Percentiles rank a stretch among this genome's conserved stretches.
Evolutionary conservation across 2,888 invertebrate species (phyloP).

Genomic region (Drosophila bunnanda): DNA sequence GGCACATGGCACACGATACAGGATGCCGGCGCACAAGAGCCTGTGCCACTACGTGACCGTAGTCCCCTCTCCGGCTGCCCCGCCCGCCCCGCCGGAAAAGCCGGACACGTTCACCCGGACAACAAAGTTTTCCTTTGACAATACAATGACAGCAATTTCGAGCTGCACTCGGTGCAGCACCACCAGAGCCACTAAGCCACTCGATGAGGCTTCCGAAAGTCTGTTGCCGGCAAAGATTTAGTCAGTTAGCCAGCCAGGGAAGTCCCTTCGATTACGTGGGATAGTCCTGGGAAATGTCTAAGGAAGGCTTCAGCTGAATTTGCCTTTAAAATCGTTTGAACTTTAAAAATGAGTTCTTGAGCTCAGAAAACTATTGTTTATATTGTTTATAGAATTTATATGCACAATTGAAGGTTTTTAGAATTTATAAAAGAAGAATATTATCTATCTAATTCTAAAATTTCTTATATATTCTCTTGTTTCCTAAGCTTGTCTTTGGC

Average conservation of each 20-base stretch:
- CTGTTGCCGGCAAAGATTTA: slow-evolving; percentile 10
- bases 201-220: slow-evolving; percentile 18
- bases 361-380: too few relatives aligned
- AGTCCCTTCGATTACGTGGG: slow-evolving; percentile 8
- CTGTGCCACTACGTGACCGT: slow-evolving; percentile 33
- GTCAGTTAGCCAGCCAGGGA: background rate
- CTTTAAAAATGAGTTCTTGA: background rate
- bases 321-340: background rate
- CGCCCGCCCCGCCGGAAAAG: background rate
- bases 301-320: background rate
- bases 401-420: too few relatives aligned
- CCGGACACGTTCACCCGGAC: slow-evolving; percentile 25
- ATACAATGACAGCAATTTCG: slow-evolving; percentile 37
- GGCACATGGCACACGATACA: slow-evolving; percentile 25
- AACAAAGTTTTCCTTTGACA: slow-evolving; percentile 37
- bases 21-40: slow-evolving; percentile 6
- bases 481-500: too few relatives aligned
- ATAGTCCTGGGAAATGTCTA: background rate
- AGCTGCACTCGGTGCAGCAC: background rate
- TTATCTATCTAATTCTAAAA: too few relatives aligned
- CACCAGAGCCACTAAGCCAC: slow-evolving; percentile 21
- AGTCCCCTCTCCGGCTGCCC: too few relatives aligned
- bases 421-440: background rate
- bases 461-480: too few relatives aligned
- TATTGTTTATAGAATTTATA: background rate